Base-by-base conservation (phyloP, 1,140 invertebrate species). In the Phymorhynchus buccinoides region DNA sequence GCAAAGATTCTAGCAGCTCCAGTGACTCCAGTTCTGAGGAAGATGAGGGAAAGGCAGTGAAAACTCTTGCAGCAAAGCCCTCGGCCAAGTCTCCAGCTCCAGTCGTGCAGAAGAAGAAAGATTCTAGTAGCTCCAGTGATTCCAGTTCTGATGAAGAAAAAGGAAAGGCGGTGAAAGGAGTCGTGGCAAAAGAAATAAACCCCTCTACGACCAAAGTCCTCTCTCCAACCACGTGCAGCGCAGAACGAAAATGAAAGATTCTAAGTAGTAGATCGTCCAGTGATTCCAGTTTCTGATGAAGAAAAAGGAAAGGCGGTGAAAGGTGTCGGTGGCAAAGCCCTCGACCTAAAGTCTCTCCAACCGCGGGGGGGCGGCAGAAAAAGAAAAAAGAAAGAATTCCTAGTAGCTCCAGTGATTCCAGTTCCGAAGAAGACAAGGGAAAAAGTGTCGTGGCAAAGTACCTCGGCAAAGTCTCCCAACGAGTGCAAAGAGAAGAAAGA, bases 241-340 rank as follows among this genome's bases (percentile, higher is more conserved):
- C n/a, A n/a, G n/a, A n/a, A n/a, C n/a, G n/a, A n/a, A n/a, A n/a
- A n/a, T n/a, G n/a, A n/a, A n/a, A n/a, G n/a, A n/a, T n/a, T n/a
- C n/a, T n/a, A n/a, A n/a, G n/a, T n/a, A n/a, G n/a, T n/a, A n/a
- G n/a, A n/a, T n/a, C n/a, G n/a, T n/a, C n/a, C n/a, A 85, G 84
- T 52, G 84, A 85, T 39, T 85, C 86, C 27, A 87, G 86, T 39
- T n/a, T 84, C 80, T n/a, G 87, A 88, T 35, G 85, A 86, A n/a
- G 85, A 87, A 80, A 85, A 41, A 4, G 62, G 78, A 84, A 68
- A 30, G 1, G 41, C 66, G 7, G 41, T 7, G 9, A 75, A 14
- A 2, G 3, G 16, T 2, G 4, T 27, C 6, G 80, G n/a, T 52
- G 71, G 62, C 73, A 12, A 44, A 68, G 71, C 66, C 82, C 0